Evolutionary conservation across 1,140 invertebrate genomes (phyloP), one percentile per base, ranked within the genome.

Genomic region (Drosophila tropicalis): DNA sequence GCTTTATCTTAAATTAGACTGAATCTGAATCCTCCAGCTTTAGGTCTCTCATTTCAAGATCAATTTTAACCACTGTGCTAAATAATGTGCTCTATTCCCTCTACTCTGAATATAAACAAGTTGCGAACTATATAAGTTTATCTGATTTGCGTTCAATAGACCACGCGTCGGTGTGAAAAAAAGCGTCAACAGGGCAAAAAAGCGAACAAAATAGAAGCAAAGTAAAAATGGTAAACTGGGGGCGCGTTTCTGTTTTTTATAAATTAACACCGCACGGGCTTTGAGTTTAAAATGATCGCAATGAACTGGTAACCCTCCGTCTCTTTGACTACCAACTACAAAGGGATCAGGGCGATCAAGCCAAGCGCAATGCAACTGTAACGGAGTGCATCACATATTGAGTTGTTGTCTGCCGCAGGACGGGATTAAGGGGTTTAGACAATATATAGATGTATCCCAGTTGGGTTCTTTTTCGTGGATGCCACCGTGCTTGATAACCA

Each of bases 161-260:
- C 79, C 83, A 86, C 82, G 83, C 82, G 82, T 67, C 60, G 60
- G 5, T 76, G 67, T 36, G 9, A 36, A 89, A 74, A 86, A 86
- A 87, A 86, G 76, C 83, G 83, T 83, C 83, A 87, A 87, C 83
- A 72, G 55, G 72, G 84, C 83, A 77, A 69, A 72, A 72, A 65
- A 44, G 15, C 15, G 12, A 72, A 39, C 39, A 72, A 58, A 61
- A 55, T 32, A 55, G 32, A 10, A 25, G n/a, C 58, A 55, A 56
- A 63, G 69, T 54, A 54, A 44, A 54, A 69, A 69, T 76, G 10
- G 41, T 71, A 12, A 75, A 54, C 63, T 44, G 39, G 44, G 56
- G 62, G 72, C 68, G 62, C 57, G 62, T 70, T 54, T 69, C 55
- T 76, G 83, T 80, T 87, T 83, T 87, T 87, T 89, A 86, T 86